Evolutionary conservation across 64 coral and sea anemone genomes (phyloP), one percentile per base, ranked within the genome.

Genomic region (Orbicella faveolata): DNA sequence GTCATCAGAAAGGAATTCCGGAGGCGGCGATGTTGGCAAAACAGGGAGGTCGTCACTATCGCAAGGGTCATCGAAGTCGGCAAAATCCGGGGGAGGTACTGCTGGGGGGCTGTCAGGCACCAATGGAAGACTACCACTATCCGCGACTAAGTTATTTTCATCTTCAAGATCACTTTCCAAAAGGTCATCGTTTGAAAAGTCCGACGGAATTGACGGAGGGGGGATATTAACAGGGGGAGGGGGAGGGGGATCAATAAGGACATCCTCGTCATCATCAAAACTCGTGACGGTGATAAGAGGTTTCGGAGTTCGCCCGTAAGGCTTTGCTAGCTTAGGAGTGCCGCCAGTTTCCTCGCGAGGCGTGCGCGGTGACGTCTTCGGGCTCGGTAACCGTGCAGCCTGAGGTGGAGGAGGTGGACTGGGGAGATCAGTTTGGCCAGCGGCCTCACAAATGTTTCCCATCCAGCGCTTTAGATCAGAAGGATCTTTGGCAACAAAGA

Each of bases 231-330:
- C 57, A 77, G 59, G 37, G n/a, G 92, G 87, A 72, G 92, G 92
- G 77, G 87, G 87, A 14, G 74, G 87, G 15, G 87, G 92, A 15
- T 66, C 48, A 41, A 94, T 34, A 52, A 83, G 79, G 30, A 83
- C 62, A 14, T 75, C 92, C 19, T 93, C 91, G 17, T 96, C 95
- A 21, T 86, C 90, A 19, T 90, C 88, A 59, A 93, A 93, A 26
- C 83, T 93, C 57, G 95, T 96, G 44, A 96, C 89, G 6, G 92
- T 96, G 78, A 96, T 96, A 16, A 88, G 59, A 25, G 95, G 95
- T 35, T 86, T 96, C 15, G 37, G 52, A 10, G 83, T 75, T 34
- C 66, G 68, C 19, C 55, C 59, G 39, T 53, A 78, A 21, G 66
- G 68, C 51, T 73, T 88, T 61, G 62, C 12, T n/a, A 70, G 23